Base-by-base conservation (phyloP, 2,113 vertebrate species). In the Urocolius indicus region DNA sequence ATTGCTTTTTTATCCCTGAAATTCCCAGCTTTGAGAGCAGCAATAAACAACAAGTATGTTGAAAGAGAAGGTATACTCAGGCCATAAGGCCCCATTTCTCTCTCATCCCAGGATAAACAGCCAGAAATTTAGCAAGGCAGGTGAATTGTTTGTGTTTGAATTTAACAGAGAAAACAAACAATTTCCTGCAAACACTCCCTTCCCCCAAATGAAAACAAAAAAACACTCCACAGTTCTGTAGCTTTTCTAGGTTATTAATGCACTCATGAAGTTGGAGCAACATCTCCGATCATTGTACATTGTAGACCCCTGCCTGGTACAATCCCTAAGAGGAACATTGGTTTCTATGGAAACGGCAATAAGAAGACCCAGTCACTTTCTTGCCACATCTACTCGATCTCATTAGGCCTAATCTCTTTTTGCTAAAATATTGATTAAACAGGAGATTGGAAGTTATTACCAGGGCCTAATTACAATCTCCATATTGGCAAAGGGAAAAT, bases 351-450 rank as follows among this genome's bases (percentile, higher is more conserved):
- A 97, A 98, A 99, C 98, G 27, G 97, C 97, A 98, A 97, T 96
- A 97, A 97, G 95, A 94, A 93, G 95, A 97, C 96, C 95, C 96
- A 98, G 97, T 91, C 94, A 84, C 84, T 97, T 98, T 98, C 98
- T 96, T 96, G 95, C 96, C 97, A 97, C 95, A 96, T 96, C 94
- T 58, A 96, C 95, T 97, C 71, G 71, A 93, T 97, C 98, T 98
- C 98, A 98, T 98, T 98, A 98, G 95, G 96, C 97, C 90, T 98
- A 98, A 98, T 98, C 97, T 98, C 95, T 98, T 98, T 98, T 98
- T 98, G 98, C 98, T 98, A 98, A 99, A 98, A 98, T 99, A 99
- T 99, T 99, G 99, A 99, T 99, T 98, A 98, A 98, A 97, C 75
- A 84, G 92, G 95, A 98, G 98, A 99, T 98, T 98, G 98, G 98